phyloP scores from a whole-genome alignment of 35 echinoderm and acorn worm genomes.

The Diadema setosum region DNA sequence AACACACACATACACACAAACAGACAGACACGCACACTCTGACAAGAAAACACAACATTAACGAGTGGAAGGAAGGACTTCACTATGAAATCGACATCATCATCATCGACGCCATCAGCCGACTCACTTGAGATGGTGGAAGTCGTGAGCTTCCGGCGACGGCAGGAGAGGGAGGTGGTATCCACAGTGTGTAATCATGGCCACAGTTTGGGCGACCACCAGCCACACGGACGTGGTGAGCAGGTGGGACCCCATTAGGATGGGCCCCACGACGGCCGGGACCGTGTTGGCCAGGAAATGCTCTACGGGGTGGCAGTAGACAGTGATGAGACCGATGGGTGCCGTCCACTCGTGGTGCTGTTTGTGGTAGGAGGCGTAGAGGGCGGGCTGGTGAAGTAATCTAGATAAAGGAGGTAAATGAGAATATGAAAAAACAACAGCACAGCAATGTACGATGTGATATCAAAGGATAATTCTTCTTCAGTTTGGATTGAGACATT shows the following conservation, averaged over 20 bases:
- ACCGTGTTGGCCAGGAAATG: slow-evolving; percentile 64
- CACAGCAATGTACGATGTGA: no score
- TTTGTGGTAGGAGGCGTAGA: slow-evolving; percentile 87
- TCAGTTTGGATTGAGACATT: no score
- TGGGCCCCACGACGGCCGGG: slow-evolving; percentile 51
- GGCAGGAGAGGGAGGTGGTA: slow-evolving; percentile 85
- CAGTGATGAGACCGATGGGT: slow-evolving; percentile 78
- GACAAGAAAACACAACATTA: background rate
- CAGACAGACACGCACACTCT: background rate
- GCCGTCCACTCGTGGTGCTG: slow-evolving; percentile 96
- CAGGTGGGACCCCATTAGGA: slow-evolving; percentile 87
- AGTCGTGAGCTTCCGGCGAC: slow-evolving; percentile 91
- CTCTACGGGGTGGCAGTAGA: slow-evolving; percentile 91
- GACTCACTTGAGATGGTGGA: slow-evolving; percentile 95
- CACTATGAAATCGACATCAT: no score
- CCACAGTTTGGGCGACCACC: slow-evolving; percentile 41
- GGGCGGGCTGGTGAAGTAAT: slow-evolving; percentile 73
- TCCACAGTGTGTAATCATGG: slow-evolving; percentile 80
- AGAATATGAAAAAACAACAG: no score
- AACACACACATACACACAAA: background rate
- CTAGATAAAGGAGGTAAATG: slow-evolving; percentile 26
- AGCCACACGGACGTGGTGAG: slow-evolving; percentile 74
- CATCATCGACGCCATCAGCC: no score
- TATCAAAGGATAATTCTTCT: no score
- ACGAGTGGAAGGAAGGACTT: no score